Base-by-base conservation (phyloP, 2,797 vertebrate species). In the Gorsachius magnificus region DNA sequence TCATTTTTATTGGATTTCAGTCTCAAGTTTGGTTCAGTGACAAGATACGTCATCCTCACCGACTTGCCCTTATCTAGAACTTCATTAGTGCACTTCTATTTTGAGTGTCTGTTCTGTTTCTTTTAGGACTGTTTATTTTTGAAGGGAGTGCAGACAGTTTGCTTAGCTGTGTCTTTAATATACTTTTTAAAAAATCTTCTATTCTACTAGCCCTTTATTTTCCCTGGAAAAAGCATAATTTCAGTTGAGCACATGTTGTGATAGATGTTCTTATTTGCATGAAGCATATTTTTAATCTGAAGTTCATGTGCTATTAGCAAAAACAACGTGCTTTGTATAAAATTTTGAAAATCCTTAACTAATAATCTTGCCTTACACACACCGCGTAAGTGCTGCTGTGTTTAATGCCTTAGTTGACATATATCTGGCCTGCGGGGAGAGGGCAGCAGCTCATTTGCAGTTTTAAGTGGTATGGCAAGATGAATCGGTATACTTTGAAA, bases 91-190 rank as follows among this genome's bases (percentile, higher is more conserved):
- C 0, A 0, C 38, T 76, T 89, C 83, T 96, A 24, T 93, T 96
- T 89, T 87, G 74, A 89, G 68, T 84, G 9, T 43, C 83, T 82
- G 50, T 83, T 87, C 64, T 51, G 48, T 81, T 76, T 83, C 46
- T 82, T 86, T 82, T 66, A 72, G 43, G 36, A 33, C n/a, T 68
- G 51, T 64, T 94, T 87, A 74, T 58, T 89, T 95, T 95, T 58
- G 20, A 83, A 58, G 78, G 56, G 80, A 63, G 41, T 51, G 29
- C 66, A 76, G 56, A 10, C 63, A 87, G 60, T 38, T 91, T 54
- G 16, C 56, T 83, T 75, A 79, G 14, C 22, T 87, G 17, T 81
- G 26, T 76, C 29, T 76, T 80, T 84, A 76, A 53, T 63, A 22
- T 9, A 5, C 17, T 81, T 83, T 45, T 5, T 7, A 76, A 69